These are phyloP conservation scores for Nasonovia ribisnigri DNA, from an alignment of 2,888 invertebrate genomes.

Conservation along the genomic window DNA sequence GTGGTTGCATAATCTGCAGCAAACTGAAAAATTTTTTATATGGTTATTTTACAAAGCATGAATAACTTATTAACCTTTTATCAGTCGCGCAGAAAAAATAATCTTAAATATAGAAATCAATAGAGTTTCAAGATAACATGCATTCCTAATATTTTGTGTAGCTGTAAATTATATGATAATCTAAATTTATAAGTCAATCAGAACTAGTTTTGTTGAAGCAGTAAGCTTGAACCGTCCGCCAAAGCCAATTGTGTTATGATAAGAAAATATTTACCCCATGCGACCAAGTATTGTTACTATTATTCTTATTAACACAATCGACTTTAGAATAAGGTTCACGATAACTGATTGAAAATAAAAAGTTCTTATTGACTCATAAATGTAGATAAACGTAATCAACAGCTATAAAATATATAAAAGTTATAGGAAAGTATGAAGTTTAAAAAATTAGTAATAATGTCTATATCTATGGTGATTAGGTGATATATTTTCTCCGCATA, in stretches of 20 bases:
- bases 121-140: not conserved
- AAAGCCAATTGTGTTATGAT: not conserved
- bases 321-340: not conserved
- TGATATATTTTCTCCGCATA: no score
- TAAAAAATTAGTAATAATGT: not conserved
- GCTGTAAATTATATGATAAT: not conserved
- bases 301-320: not conserved
- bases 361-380: not conserved
- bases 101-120: not conserved
- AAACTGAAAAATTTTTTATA: slow-evolving; percentile 73
- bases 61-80: not conserved
- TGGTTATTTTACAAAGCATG: not conserved
- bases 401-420: not conserved
- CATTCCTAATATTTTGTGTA: not conserved
- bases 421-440: not conserved
- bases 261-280: not conserved
- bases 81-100: not conserved
- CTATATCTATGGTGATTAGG: not conserved
- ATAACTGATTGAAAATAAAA: not conserved
- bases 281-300: not conserved
- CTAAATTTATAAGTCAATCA: not conserved
- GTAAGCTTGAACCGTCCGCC: not conserved
- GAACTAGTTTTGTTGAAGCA: not conserved
- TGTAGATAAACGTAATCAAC: not conserved
- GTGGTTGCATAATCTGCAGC: slow-evolving; percentile 94